These are phyloP conservation scores for Chiridota heheva DNA, from an alignment of 35 echinoderm and acorn worm genomes.

Conservation along the genomic window DNA sequence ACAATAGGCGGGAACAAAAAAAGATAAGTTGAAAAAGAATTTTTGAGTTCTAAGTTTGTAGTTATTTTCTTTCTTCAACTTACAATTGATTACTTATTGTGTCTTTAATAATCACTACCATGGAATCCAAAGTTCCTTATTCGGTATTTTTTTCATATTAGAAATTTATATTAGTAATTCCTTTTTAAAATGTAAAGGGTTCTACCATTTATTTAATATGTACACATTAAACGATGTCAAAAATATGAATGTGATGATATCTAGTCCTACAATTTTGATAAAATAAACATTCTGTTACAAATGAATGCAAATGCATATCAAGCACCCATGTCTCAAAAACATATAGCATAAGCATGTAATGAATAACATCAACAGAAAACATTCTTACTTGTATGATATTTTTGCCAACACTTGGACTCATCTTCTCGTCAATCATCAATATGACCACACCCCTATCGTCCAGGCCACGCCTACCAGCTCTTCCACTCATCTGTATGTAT, in stretches of 20 bases:
- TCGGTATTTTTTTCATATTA: too few relatives aligned
- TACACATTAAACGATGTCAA: too few relatives aligned
- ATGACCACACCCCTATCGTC: conserved; percentile 98
- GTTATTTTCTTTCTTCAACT: too few relatives aligned
- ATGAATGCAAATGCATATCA: neutral
- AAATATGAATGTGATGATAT: too few relatives aligned
- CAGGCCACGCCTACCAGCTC: conserved; percentile 90
- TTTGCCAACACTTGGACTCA: conserved; percentile 94
- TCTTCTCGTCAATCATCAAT: conserved; percentile 99
- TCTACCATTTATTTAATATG: too few relatives aligned
- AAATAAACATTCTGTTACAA: neutral
- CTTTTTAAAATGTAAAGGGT: too few relatives aligned
- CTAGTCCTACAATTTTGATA: neutral
- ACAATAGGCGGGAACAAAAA: conserved; percentile 13
- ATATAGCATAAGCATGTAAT: neutral
- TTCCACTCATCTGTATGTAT: conserved; percentile 99
- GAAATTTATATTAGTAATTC: too few relatives aligned
- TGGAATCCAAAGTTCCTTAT: neutral
- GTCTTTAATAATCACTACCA: neutral
- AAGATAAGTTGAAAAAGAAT: too few relatives aligned
- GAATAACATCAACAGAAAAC: neutral
- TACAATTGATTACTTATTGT: neutral
- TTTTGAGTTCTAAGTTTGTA: too few relatives aligned
- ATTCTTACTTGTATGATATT: conserved; percentile 93
- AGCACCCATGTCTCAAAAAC: neutral